Evolutionary conservation across 2,888 invertebrate genomes (phyloP), one percentile per base, ranked within the genome.

Genomic region (Drosophila prolongata): DNA sequence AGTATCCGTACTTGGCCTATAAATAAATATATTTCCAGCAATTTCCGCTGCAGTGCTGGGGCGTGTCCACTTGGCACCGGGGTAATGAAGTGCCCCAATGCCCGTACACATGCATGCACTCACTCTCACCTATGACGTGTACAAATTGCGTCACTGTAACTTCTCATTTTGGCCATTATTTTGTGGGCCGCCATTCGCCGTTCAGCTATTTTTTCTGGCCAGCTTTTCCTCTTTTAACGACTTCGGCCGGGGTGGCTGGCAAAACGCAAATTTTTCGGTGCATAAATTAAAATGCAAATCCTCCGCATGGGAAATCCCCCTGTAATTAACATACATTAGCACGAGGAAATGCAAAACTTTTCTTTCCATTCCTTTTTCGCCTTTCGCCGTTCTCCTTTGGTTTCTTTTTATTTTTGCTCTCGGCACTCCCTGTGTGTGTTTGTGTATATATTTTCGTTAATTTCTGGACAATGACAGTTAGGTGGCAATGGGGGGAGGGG

Each of bases 261-360:
- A 70, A 72, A 78, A 77, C 65, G 83, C 75, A 87, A 85, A 84
- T 87, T 86, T 86, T 89, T 89, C 78, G 76, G 80, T 73, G 86
- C 86, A 89, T 86, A 86, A 82, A 82, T 84, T 87, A 90, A 89
- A 90, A 89, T 87, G 89, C 84, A 90, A 90, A 89, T 89, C 83
- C 86, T 79, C 78, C 79, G 89, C 87, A 86, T 87, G 81, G 80
- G 79, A 89, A 84, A 83, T 89, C 81, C 84, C 86, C 84, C 84
- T 90, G 89, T 91, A 91, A 92, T 91, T 91, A 92, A 91, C 90
- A 91, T 90, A 91, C 89, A 91, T 91, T 92, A 91, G 90, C 89
- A 89, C 89, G 88, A 90, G 88, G 86, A 90, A 89, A 88, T 85
- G 82, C 76, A 80, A 88, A 89, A 80, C 60, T 83, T 81, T 86